phyloP scores from a whole-genome alignment of 2,113 vertebrate genomes.

The Oreochromis aureus region DNA sequence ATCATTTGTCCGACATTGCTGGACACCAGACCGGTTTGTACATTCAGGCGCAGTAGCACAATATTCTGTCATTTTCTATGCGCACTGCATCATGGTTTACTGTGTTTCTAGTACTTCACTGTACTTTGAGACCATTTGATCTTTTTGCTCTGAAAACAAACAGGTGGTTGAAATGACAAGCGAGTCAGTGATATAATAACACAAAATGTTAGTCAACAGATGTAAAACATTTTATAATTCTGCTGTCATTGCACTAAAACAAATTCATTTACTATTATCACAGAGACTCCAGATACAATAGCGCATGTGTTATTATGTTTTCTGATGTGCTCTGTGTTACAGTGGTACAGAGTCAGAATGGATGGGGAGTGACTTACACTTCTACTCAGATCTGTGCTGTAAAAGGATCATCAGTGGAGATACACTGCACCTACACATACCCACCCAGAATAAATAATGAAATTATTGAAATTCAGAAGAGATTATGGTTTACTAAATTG shows the following conservation, averaged over 20 bases:
- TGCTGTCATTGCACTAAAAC: background rate
- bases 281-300: background rate
- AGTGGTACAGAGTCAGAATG: background rate
- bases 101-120: too few species aligned
- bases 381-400: background rate
- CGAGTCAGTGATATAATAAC: background rate
- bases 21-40: too few species aligned
- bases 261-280: background rate
- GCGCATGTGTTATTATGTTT: background rate
- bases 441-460: rapidly evolving
- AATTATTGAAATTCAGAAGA: background rate
- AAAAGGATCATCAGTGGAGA: background rate
- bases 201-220: background rate
- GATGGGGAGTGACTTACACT: background rate
- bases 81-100: too few species aligned
- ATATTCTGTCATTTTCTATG: too few species aligned
- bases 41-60: too few species aligned
- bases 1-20: too few species aligned
- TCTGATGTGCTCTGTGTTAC: background rate
- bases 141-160: background rate
- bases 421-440: background rate
- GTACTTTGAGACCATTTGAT: background rate
- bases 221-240: background rate
- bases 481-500: background rate
- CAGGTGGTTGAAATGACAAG: background rate